phyloP scores from a whole-genome alignment of 53 echinoderm and acorn worm genomes.

The Holothuria leucospilota region DNA sequence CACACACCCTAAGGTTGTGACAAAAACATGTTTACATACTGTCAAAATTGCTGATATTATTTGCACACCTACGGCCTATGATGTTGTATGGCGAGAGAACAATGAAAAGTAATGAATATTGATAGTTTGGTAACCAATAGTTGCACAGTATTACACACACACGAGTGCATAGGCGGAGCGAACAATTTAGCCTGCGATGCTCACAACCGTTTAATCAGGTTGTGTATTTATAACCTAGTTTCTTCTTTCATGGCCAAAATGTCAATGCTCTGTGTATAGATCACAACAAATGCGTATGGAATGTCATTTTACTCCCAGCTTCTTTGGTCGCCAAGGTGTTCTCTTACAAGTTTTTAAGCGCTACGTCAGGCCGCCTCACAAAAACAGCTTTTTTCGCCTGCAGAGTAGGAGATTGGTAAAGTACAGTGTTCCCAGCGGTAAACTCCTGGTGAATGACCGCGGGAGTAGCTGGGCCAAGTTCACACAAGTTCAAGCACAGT shows the following conservation, averaged over 20 bases:
- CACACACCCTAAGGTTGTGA: slow-evolving; percentile 43
- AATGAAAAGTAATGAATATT: slow-evolving; percentile 43
- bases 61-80: slow-evolving; percentile 45
- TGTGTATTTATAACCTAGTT: slow-evolving; percentile 61
- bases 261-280: slow-evolving; percentile 56
- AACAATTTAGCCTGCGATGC: slow-evolving; percentile 12
- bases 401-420: slow-evolving; percentile 55
- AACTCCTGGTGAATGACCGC: slow-evolving; percentile 49
- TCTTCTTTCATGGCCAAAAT: slow-evolving; percentile 56
- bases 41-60: slow-evolving; percentile 53
- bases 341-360: slow-evolving; percentile 45
- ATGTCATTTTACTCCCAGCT: slow-evolving; percentile 54
- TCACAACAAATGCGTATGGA: slow-evolving; percentile 54
- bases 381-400: slow-evolving; percentile 45
- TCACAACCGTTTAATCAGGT: slow-evolving; percentile 52
- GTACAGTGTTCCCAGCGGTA: slow-evolving; percentile 60
- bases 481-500: slow-evolving; percentile 57
- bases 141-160: not conserved
- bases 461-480: slow-evolving; percentile 58
- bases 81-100: not conserved
- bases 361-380: slow-evolving; percentile 56
- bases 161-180: slow-evolving; percentile 45
- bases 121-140: slow-evolving; percentile 9
- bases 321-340: slow-evolving; percentile 46
- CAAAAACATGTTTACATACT: slow-evolving; percentile 53